A percentile compares a stretch with the other conserved stretches of the same genome.
Conservation (phyloP, 2,797 vertebrate species). For the Martes flavigula region DNA sequence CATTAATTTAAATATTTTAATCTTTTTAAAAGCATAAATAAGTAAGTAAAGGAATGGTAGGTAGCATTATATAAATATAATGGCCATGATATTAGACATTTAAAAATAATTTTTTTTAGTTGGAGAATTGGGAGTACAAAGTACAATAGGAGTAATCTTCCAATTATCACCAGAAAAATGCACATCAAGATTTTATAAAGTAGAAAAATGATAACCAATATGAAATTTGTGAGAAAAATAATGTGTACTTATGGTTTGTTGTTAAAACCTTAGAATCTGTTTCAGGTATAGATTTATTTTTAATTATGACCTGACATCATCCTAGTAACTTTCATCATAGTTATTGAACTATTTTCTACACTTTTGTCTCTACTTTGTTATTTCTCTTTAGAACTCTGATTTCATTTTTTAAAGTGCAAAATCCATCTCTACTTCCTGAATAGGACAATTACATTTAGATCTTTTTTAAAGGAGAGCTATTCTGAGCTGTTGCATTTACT, state of each 20-base stretch:
- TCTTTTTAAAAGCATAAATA: background rate
- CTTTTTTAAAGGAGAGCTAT: slow-evolving; percentile 25
- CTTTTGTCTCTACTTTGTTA: background rate
- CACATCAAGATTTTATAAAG: background rate
- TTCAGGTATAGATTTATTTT: slow-evolving; percentile 18
- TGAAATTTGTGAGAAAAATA: background rate
- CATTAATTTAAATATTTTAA: background rate
- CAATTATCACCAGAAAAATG: background rate
- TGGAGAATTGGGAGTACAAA: background rate
- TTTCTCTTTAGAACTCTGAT: background rate
- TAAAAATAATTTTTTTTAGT: background rate
- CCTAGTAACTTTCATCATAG: background rate
- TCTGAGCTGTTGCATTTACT: slow-evolving; percentile 35
- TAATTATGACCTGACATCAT: background rate
- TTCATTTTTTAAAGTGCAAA: slow-evolving; percentile 48
- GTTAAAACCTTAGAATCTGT: background rate
- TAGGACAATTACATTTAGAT: background rate
- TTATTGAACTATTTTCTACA: background rate
- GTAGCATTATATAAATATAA: background rate
- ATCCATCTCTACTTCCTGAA: slow-evolving; percentile 7
- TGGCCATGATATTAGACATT: background rate
- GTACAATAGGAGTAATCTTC: background rate
- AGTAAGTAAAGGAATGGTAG: background rate
- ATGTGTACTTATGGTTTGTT: background rate
- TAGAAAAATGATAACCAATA: background rate